These are phyloP conservation scores for Drosophila formosana DNA, from an alignment of 2,888 invertebrate species.

Conservation along the genomic window DNA sequence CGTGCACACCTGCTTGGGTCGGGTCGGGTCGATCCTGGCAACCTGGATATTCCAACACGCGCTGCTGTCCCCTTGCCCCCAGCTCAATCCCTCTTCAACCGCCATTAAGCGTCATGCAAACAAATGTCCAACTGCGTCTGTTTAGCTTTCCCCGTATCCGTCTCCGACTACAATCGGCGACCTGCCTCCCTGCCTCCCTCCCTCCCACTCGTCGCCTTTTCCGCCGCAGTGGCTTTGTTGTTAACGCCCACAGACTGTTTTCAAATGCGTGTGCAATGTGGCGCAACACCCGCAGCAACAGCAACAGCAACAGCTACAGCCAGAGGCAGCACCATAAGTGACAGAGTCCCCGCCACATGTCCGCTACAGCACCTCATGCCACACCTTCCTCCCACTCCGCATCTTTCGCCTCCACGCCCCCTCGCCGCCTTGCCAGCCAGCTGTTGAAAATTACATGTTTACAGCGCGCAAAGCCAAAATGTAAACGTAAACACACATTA, in stretches of 20 bases:
- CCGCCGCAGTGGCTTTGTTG: constrained; percentile 48
- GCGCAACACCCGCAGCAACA: constrained; percentile 32
- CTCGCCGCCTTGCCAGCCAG: constrained; percentile 11
- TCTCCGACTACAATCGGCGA: not conserved
- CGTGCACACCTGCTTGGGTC: constrained; percentile 51
- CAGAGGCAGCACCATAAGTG: constrained; percentile 26
- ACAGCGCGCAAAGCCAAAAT: constrained; percentile 71
- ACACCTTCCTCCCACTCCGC: not conserved
- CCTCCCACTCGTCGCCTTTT: not conserved
- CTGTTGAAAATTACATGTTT: constrained; percentile 77
- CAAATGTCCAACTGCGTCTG: constrained; percentile 69
- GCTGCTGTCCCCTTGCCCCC: not conserved
- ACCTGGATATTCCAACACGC: constrained; percentile 10
- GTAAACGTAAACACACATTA: constrained; percentile 79
- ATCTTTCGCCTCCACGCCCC: not conserved
- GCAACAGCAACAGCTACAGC: constrained; percentile 4
- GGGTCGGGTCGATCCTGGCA: constrained; percentile 29
- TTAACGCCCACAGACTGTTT: constrained; percentile 50
- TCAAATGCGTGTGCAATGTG: constrained; percentile 53
- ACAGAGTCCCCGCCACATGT: constrained; percentile 39
- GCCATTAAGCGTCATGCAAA: constrained; percentile 60
- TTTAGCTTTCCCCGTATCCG: constrained; percentile 38
- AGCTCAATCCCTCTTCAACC: constrained; percentile 1
- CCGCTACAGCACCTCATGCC: constrained; percentile 25
- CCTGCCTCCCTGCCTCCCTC: not conserved